A percentile compares a stretch with the other conserved stretches of the same genome.
Evolutionary conservation across 2,888 invertebrate genomes (phyloP).

Genomic region (Phymatocera aterrima): DNA sequence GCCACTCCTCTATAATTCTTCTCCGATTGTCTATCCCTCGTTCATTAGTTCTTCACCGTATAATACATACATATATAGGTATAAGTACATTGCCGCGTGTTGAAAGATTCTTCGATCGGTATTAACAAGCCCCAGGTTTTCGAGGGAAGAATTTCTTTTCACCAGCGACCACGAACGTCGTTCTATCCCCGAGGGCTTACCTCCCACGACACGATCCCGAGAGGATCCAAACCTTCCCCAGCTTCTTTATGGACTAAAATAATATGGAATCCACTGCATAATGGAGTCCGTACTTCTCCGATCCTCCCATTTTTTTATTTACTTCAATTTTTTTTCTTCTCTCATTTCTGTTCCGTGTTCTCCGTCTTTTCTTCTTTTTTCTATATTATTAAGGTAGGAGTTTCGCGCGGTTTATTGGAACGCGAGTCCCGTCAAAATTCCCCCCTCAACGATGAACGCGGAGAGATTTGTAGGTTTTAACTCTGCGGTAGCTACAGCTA

Average conservation of each 20-base stretch:
- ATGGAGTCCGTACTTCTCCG: constrained; percentile 27
- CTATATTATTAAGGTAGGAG: constrained; percentile 27
- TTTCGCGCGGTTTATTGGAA: constrained; percentile 39
- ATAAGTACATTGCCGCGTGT: too few species aligned
- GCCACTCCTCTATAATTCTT: too few species aligned
- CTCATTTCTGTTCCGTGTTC: too few species aligned
- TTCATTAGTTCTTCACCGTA: background rate
- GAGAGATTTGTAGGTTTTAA: constrained; percentile 39
- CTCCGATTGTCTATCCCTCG: too few species aligned
- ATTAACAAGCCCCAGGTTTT: background rate
- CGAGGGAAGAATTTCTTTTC: background rate
- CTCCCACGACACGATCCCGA: constrained; percentile 23
- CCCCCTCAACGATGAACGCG: constrained; percentile 10
- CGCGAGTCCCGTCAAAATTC: constrained; percentile 19
- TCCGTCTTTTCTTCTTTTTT: background rate
- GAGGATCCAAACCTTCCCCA: constrained; percentile 26
- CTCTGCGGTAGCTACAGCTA: constrained; percentile 18
- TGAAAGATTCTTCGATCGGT: constrained; percentile 4
- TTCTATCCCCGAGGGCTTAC: constrained; percentile 22
- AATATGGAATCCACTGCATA: constrained; percentile 40
- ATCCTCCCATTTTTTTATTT: background rate
- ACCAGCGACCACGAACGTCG: constrained; percentile 17
- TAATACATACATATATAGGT: too few species aligned
- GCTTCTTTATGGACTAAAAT: constrained; percentile 39
- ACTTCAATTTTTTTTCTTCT: background rate